Evolutionary conservation across 2,888 invertebrate genomes (phyloP).

Genomic region (Plemyria rubiginata): DNA sequence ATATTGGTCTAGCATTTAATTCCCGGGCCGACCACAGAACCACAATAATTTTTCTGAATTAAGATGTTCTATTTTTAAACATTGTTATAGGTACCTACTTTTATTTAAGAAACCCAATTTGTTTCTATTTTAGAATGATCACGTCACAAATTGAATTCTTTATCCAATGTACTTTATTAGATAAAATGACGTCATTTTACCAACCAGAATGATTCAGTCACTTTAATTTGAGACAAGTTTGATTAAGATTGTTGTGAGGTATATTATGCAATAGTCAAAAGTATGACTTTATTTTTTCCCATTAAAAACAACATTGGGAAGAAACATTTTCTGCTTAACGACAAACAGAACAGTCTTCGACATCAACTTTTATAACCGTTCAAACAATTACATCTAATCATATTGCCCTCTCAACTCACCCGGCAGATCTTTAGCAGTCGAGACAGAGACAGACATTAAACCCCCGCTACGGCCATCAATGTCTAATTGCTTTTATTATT

Average conservation of each 20-base stretch:
- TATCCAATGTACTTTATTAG: conserved; percentile 64
- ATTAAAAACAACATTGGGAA: conserved; percentile 56
- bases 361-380: conserved; percentile 84
- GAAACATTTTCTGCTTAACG: conserved; percentile 77
- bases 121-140: conserved; percentile 63
- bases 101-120: conserved; percentile 8
- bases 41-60: too few relatives aligned
- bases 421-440: conserved; percentile 45
- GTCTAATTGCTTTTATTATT: conserved; percentile 85
- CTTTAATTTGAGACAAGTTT: conserved; percentile 64
- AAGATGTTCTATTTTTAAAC: conserved; percentile 24
- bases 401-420: conserved; percentile 58
- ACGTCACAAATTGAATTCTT: conserved; percentile 63
- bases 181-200: conserved; percentile 62
- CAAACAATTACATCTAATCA: conserved; percentile 84
- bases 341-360: conserved; percentile 81
- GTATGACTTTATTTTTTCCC: conserved; percentile 51
- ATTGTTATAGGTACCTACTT: conserved; percentile 23
- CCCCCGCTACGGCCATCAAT: conserved; percentile 79
- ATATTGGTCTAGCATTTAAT: background rate
- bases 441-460: conserved; percentile 64
- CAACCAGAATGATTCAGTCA: conserved; percentile 68
- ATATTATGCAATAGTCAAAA: conserved; percentile 38
- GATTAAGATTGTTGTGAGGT: conserved; percentile 55
- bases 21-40: background rate